Conservation (phyloP, 2,113 vertebrate species). For the Phrynocephalus versicolor region DNA sequence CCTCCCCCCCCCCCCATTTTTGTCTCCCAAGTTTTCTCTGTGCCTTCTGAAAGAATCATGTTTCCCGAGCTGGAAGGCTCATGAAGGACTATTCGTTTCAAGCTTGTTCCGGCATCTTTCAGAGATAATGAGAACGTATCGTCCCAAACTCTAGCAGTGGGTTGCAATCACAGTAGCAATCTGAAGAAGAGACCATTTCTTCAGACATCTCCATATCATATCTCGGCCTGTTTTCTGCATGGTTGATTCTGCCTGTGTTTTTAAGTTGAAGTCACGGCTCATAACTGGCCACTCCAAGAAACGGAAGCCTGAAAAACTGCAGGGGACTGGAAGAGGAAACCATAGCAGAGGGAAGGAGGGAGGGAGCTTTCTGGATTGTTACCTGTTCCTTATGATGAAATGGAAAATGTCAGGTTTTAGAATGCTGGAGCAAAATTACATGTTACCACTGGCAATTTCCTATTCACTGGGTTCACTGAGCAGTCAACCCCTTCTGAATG, state of each 20-base stretch:
- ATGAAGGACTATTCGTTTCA: constrained; percentile 13
- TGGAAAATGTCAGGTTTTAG: background rate
- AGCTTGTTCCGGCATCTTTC: constrained; percentile 6
- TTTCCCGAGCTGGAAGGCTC: constrained; percentile 2
- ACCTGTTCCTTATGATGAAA: background rate
- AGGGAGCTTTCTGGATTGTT: too few species aligned
- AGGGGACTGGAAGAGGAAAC: background rate
- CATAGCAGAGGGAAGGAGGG: background rate
- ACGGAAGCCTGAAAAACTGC: too few species aligned
- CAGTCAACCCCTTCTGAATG: background rate
- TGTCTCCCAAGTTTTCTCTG: constrained; percentile 8
- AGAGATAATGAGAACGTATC: constrained; percentile 10
- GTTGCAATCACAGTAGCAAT: constrained; percentile 16
- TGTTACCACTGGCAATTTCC: background rate
- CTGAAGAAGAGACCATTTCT: background rate
- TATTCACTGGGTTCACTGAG: background rate
- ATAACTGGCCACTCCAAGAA: background rate
- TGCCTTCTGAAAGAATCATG: constrained; percentile 23
- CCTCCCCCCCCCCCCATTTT: too few species aligned
- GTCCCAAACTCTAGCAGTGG: constrained; percentile 22
- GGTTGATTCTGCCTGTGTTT: background rate
- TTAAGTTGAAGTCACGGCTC: background rate
- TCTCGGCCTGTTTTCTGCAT: background rate
- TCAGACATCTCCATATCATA: background rate
- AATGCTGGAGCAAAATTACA: background rate